phyloP scores from a whole-genome alignment of 1,140 invertebrate species.

The Solen grandis region DNA sequence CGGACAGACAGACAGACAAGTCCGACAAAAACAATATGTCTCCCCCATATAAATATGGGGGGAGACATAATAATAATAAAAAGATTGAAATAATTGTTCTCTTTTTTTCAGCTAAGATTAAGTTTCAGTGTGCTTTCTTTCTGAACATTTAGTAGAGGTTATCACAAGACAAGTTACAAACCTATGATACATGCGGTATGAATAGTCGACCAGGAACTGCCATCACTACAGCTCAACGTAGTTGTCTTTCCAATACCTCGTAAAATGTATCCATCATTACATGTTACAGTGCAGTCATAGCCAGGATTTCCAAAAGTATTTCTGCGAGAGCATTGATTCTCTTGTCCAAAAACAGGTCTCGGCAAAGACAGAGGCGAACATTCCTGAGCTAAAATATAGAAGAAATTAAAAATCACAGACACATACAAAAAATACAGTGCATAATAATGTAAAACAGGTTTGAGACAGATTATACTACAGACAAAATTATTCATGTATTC shows the following conservation, averaged over 20 bases:
- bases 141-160: too few species aligned
- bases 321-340: not conserved
- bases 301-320: not conserved
- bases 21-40: too few species aligned
- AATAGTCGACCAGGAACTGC: not conserved
- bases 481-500: too few species aligned
- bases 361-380: conserved; percentile 4
- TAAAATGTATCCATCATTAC: conserved; percentile 7
- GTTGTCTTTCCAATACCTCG: not conserved
- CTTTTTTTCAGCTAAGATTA: too few species aligned
- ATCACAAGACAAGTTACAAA: conserved; percentile 3
- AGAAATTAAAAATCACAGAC: not conserved
- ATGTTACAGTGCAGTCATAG: conserved; percentile 7
- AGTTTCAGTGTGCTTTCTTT: too few species aligned
- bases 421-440: not conserved
- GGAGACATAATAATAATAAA: too few species aligned
- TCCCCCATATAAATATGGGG: too few species aligned
- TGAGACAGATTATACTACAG: too few species aligned
- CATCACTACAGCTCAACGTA: not conserved
- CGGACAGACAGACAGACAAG: too few species aligned
- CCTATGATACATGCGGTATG: conserved; percentile 16
- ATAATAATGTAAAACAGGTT: too few species aligned
- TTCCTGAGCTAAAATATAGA: conserved; percentile 16
- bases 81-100: too few species aligned
- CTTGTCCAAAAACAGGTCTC: not conserved